These are phyloP conservation scores for Drosophila pullipes DNA, from an alignment of 2,888 invertebrate genomes.

Conservation along the genomic window DNA sequence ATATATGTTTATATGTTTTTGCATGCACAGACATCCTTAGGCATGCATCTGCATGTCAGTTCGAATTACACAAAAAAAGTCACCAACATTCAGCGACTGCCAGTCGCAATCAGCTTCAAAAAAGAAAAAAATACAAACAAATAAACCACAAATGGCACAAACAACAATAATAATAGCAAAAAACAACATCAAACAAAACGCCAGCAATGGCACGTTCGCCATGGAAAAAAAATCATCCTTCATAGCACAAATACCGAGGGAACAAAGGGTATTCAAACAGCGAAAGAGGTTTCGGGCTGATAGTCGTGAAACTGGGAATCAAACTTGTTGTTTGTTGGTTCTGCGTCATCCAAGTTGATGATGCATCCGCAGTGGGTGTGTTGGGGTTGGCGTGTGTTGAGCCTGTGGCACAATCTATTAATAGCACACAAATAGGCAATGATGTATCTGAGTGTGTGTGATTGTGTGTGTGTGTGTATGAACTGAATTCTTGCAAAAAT, in stretches of 20 bases:
- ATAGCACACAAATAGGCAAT: conserved; percentile 41
- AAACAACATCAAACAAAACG: conserved; percentile 54
- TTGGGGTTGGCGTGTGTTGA: background rate
- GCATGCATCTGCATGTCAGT: conserved; percentile 52
- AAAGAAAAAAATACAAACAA: conserved; percentile 31
- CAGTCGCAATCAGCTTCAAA: conserved; percentile 61
- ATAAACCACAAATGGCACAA: conserved; percentile 38
- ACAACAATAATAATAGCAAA: conserved; percentile 14
- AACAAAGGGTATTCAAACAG: background rate
- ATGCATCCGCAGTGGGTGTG: conserved; percentile 1
- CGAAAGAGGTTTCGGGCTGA: conserved; percentile 1
- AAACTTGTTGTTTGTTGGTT: conserved; percentile 15
- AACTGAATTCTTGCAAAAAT: background rate
- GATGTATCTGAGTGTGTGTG: background rate
- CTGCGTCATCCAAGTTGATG: conserved; percentile 25
- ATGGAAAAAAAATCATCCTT: conserved; percentile 47
- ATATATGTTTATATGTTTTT: background rate
- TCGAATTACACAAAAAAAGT: conserved; percentile 60
- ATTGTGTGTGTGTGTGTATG: background rate
- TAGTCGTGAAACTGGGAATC: conserved; percentile 8
- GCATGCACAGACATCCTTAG: conserved; percentile 3
- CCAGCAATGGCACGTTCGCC: conserved; percentile 59
- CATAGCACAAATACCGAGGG: conserved; percentile 36
- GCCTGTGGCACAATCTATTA: conserved; percentile 45
- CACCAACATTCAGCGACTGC: conserved; percentile 34